phyloP scores from a whole-genome alignment of 2,888 invertebrate species.

The Diabrotica balteata region DNA sequence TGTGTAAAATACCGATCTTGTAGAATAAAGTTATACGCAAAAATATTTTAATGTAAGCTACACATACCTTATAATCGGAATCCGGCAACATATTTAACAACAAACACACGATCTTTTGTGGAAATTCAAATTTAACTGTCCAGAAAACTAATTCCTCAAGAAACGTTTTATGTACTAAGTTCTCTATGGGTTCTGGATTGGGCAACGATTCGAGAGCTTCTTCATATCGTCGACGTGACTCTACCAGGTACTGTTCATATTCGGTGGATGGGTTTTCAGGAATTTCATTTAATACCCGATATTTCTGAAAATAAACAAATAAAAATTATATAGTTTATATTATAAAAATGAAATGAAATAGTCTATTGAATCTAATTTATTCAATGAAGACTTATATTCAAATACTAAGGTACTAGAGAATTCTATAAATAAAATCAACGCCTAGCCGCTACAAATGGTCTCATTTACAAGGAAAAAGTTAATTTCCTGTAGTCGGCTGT shows the following conservation, averaged over 20 bases:
- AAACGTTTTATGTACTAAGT: conserved; percentile 81
- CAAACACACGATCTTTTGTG: conserved; percentile 93
- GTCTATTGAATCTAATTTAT: too few species aligned
- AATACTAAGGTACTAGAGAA: too few species aligned
- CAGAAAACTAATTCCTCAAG: conserved; percentile 97
- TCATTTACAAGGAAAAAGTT: too few species aligned
- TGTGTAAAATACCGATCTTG: too few species aligned
- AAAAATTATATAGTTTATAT: neutral
- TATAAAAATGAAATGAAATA: too few species aligned
- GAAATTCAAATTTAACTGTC: conserved; percentile 97
- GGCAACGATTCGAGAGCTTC: conserved; percentile 83
- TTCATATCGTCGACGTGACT: conserved; percentile 79
- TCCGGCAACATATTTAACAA: conserved; percentile 94
- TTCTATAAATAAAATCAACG: too few species aligned
- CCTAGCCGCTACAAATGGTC: too few species aligned
- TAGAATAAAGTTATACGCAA: too few species aligned
- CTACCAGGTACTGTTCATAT: conserved; percentile 75
- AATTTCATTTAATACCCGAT: conserved; percentile 72
- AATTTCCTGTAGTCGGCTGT: too few species aligned
- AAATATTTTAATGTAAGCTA: conserved; percentile 60
- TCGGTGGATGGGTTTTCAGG: conserved; percentile 71
- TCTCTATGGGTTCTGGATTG: conserved; percentile 71
- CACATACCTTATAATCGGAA: conserved; percentile 80
- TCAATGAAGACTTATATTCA: too few species aligned
- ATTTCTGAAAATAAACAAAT: conserved; percentile 65